Evolutionary conservation across 2,113 vertebrate genomes (phyloP).

Genomic region (Propithecus coquereli): DNA sequence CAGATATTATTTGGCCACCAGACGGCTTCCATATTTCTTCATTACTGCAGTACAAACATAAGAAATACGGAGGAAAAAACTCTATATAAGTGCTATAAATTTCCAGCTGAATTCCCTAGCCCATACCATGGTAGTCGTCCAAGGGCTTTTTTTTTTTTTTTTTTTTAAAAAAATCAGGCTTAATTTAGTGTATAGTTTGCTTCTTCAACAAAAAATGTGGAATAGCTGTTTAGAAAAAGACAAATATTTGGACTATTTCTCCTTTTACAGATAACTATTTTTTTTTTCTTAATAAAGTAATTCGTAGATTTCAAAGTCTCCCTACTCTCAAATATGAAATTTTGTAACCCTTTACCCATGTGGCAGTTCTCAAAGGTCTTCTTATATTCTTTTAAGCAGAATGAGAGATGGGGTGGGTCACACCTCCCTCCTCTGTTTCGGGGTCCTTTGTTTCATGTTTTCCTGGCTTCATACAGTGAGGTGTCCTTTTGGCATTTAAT

Average conservation of each 20-base stretch:
- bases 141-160: background rate
- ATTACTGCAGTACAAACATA: slow-evolving; percentile 77
- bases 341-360: background rate
- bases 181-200: slow-evolving; percentile 68
- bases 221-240: slow-evolving; percentile 18
- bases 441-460: background rate
- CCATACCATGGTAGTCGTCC: slow-evolving; percentile 5
- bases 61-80: slow-evolving; percentile 69
- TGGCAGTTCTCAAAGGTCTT: background rate
- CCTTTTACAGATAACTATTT: background rate
- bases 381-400: background rate
- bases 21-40: slow-evolving; percentile 78
- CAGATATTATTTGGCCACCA: slow-evolving; percentile 75
- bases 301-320: background rate
- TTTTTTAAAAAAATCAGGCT: slow-evolving; percentile 56
- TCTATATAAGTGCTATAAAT: slow-evolving; percentile 77
- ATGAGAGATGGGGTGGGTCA: background rate
- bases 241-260: slow-evolving; percentile 16
- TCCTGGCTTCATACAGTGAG: background rate
- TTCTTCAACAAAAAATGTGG: slow-evolving; percentile 64
- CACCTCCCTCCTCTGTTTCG: background rate
- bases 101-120: slow-evolving; percentile 73
- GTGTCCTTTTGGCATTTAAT: background rate
- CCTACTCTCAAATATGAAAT: background rate
- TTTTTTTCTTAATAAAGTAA: slow-evolving; percentile 13